Base-by-base conservation (phyloP, 2,797 vertebrate genomes). In the Triplophysa yarkandensis region DNA sequence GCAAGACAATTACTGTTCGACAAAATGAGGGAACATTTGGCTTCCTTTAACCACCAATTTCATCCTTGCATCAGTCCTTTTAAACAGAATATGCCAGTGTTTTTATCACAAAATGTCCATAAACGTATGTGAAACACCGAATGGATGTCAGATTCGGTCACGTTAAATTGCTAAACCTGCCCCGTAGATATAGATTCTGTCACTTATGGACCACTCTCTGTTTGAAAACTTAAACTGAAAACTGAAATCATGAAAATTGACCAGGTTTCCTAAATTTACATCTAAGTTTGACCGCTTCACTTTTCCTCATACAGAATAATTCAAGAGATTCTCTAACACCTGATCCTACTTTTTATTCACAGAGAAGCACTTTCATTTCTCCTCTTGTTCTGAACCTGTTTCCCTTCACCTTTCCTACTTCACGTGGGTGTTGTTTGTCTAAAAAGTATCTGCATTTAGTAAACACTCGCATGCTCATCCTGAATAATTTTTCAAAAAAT, bases 401-500 rank as follows among this genome's bases (percentile, higher is more conserved):
- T 30, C 6, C 30, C 19, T 21, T 43, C 41, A 21, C n/a, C 19
- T 30, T 11, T 10, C 6, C 16, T 9, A 7, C 52, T 46, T 46
- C 27, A 57, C 2, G 27, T 25, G 14, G 50, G 36, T 57, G 50
- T 74, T 54, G 27, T 48, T 30, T 25, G 13, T 21, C 48, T 39
- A 64, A n/a, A 2, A 9, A 58, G 14, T 54, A 7, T 4, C 4
- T 4, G 4, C 17, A 11, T 28, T 72, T 7, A 30, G 25, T 32
- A 71, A 71, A 61, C 30, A 44, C 27, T 13, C n/a, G 2, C 41
- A 60, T 19, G 30, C 44, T 30, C 28, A 6, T 3, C 7, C 48
- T 44, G 36, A 61, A 30, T 32, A 27, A 44, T 43, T 55, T 64
- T 60, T 4, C 39, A 32, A 72, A 63, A 72, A 55, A n/a, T n/a